Base-by-base conservation (phyloP, 2,888 invertebrate genomes). In the Dasypolia templi region DNA sequence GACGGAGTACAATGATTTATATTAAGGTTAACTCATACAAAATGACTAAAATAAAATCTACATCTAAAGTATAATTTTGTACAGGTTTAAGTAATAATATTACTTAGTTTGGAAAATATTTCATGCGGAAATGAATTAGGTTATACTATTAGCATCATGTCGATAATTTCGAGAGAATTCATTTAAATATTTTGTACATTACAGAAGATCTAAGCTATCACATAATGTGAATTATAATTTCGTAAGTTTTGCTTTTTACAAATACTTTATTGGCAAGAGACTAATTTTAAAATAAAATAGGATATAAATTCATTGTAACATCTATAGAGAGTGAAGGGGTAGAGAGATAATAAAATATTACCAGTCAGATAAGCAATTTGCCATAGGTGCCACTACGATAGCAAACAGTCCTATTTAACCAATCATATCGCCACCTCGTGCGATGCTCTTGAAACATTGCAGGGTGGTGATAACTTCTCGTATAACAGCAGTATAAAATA, bases 181-280 rank as follows among this genome's bases (percentile, higher is more conserved):
- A 89, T 88, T 88, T 86, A 82, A 89, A 90, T 91, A 90, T 91
- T 91, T 90, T 85, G 91, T 92, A 91, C 89, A 90, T 90, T 89
- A 90, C 90, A 94, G 90, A 95, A 95, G 94, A 95, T 95, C 95
- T 95, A 94, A 90, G 87, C 94, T 95, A 95, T 96, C 96, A 95
- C 95, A 94, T 92, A 91, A 87, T 91, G 92, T 92, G 94, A 92
- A 92, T 91, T 90, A 91, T 91, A 93, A 92, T 92, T 93, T 92
- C 89, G 89, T 92, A 91, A 89, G 92, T 88, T 91, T 91, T 89
- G 91, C 87, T 91, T 91, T 93, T 91, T 91, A 93, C 90, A 94
- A 94, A 95, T 94, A 96, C 93, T 95, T 94, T 89, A 95, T 93
- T 96, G 96, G 96, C 96, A 96, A 96, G 96, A 96, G 91, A 94